phyloP scores from a whole-genome alignment of 2,888 invertebrate genomes.

The Calliopum simillimum region DNA sequence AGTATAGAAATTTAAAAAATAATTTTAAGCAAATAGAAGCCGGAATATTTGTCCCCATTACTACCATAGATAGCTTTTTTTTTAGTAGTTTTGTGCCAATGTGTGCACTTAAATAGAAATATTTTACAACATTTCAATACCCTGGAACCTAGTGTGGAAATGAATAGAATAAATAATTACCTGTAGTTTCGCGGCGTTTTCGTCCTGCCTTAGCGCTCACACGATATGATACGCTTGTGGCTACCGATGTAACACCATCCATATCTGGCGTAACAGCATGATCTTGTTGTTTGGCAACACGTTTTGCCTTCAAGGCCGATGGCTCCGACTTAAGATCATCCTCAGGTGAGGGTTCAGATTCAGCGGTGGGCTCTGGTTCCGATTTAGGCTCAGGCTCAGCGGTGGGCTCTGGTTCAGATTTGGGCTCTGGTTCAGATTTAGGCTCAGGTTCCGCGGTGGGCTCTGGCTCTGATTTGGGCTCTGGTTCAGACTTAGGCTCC shows the following conservation, averaged over 20 bases:
- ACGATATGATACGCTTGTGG: constrained; percentile 83
- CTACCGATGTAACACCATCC: constrained; percentile 76
- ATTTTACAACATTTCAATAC: not conserved
- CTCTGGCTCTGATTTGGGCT: constrained; percentile 60
- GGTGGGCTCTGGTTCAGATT: constrained; percentile 43
- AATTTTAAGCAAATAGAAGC: not conserved
- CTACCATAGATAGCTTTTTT: not conserved
- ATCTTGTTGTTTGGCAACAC: constrained; percentile 69
- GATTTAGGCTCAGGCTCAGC: constrained; percentile 51
- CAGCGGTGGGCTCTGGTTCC: constrained; percentile 62
- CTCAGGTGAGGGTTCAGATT: constrained; percentile 64
- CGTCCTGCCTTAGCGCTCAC: constrained; percentile 73
- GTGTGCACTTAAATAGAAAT: not conserved
- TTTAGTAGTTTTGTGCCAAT: not conserved
- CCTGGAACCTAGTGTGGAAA: not conserved
- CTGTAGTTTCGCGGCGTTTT: constrained; percentile 55
- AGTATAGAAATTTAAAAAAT: not conserved
- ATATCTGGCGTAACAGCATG: constrained; percentile 68
- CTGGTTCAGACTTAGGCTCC: constrained; percentile 68
- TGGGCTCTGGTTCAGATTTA: constrained; percentile 57
- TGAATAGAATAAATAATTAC: constrained; percentile 45
- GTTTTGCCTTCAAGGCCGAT: constrained; percentile 68
- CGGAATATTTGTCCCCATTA: not conserved
- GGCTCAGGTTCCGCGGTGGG: constrained; percentile 60
- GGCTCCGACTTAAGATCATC: constrained; percentile 60